phyloP scores from a whole-genome alignment of 2,113 vertebrate species.

The Choloepus hoffmanni region DNA sequence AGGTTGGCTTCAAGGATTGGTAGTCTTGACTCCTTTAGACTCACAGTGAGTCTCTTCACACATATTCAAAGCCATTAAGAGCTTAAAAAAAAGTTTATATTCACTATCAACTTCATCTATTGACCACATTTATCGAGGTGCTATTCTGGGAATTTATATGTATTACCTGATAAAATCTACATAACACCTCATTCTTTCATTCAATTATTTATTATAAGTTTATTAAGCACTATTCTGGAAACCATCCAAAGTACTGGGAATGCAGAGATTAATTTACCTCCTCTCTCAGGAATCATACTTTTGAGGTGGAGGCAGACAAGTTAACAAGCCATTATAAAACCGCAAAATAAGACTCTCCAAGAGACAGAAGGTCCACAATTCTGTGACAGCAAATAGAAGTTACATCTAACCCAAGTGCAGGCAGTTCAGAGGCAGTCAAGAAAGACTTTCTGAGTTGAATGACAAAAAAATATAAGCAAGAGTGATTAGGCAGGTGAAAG shows the following conservation, averaged over 20 bases:
- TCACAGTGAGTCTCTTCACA: background rate
- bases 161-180: background rate
- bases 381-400: background rate
- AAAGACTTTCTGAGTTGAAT: background rate
- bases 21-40: slow-evolving; percentile 49
- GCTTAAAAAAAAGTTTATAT: background rate
- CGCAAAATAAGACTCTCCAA: background rate
- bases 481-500: background rate
- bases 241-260: background rate
- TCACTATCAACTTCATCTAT: background rate
- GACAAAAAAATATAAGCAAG: background rate
- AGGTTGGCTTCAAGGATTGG: slow-evolving; percentile 70
- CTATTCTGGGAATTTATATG: background rate
- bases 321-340: background rate
- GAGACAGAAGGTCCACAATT: background rate
- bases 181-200: background rate
- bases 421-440: background rate
- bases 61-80: slow-evolving; percentile 32
- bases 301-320: background rate
- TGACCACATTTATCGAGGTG: background rate
- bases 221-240: background rate
- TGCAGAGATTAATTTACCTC: background rate
- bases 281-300: background rate
- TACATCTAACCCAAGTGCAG: background rate
- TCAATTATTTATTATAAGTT: background rate